Evolutionary conservation across 2,113 vertebrate genomes (phyloP).

Genomic region (Haliaeetus leucogaster): DNA sequence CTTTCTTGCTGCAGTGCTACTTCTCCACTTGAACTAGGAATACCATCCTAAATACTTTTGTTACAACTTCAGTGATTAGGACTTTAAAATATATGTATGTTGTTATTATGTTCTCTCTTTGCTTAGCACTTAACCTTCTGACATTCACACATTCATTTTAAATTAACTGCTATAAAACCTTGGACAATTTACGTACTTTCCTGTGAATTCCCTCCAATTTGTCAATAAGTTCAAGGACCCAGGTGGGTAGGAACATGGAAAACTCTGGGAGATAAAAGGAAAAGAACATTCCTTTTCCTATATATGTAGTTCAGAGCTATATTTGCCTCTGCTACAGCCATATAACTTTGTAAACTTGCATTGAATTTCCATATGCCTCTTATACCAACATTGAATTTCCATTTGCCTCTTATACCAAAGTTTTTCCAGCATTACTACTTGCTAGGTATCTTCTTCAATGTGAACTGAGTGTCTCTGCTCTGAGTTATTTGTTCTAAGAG

Average conservation of each 20-base stretch:
- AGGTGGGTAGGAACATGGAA: neutral
- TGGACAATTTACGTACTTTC: neutral
- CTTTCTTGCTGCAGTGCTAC: neutral
- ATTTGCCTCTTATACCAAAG: neutral
- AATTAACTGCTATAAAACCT: neutral
- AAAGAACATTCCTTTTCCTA: neutral
- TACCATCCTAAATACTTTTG: neutral
- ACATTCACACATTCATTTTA: neutral
- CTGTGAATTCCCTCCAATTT: neutral
- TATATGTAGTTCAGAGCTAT: neutral
- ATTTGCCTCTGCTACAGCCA: neutral
- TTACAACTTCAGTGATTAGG: neutral
- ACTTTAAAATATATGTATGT: neutral
- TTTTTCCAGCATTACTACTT: neutral
- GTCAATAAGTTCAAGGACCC: neutral
- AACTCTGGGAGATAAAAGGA: neutral
- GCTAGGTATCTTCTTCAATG: neutral
- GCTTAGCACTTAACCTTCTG: neutral
- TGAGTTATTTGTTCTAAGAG: neutral
- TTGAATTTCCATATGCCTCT: neutral
- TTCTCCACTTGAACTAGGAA: neutral
- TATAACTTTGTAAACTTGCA: neutral
- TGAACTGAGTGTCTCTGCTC: neutral
- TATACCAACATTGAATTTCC: neutral
- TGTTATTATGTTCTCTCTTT: neutral